A percentile compares a stretch with the other conserved stretches of the same genome.
Conservation (phyloP, 2,113 vertebrate genomes). For the Hippopotamus amphibius region DNA sequence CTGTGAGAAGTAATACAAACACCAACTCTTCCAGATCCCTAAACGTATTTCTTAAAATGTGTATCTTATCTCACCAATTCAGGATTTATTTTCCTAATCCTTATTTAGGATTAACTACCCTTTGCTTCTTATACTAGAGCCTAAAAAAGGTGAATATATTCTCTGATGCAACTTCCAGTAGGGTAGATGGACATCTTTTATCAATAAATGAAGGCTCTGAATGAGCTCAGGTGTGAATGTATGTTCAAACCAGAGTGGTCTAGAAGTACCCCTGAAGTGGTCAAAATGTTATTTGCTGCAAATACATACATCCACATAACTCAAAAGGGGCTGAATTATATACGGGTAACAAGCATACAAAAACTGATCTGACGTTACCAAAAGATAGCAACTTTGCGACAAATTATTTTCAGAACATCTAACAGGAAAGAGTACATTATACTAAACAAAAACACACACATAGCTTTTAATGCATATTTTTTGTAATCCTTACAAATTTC, state of each 20-base stretch:
- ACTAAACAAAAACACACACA: slow-evolving; percentile 3
- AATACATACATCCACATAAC: neutral
- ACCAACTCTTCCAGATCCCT: slow-evolving; percentile 8
- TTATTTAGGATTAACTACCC: slow-evolving; percentile 10
- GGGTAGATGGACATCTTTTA: neutral
- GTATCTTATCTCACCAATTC: slow-evolving; percentile 21
- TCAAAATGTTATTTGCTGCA: slow-evolving; percentile 31
- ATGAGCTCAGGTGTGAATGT: neutral
- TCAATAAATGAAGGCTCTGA: slow-evolving; percentile 9
- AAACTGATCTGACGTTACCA: neutral
- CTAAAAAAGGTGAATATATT: slow-evolving; percentile 2
- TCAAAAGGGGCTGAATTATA: neutral
- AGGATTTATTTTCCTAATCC: neutral
- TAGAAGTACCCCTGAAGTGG: neutral
- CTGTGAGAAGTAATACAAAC: slow-evolving; percentile 7
- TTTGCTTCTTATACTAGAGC: slow-evolving; percentile 7
- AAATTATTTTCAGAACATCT: slow-evolving; percentile 36
- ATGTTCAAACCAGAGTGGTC: neutral
- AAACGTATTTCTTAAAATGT: slow-evolving; percentile 42
- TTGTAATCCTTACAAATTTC: slow-evolving; percentile 52
- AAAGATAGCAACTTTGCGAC: slow-evolving; percentile 22
- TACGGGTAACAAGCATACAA: neutral
- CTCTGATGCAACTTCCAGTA: neutral
- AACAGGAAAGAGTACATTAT: neutral
- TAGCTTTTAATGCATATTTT: neutral